Conservation (phyloP, 2,888 invertebrate genomes). For the Serrognathus titanus region DNA sequence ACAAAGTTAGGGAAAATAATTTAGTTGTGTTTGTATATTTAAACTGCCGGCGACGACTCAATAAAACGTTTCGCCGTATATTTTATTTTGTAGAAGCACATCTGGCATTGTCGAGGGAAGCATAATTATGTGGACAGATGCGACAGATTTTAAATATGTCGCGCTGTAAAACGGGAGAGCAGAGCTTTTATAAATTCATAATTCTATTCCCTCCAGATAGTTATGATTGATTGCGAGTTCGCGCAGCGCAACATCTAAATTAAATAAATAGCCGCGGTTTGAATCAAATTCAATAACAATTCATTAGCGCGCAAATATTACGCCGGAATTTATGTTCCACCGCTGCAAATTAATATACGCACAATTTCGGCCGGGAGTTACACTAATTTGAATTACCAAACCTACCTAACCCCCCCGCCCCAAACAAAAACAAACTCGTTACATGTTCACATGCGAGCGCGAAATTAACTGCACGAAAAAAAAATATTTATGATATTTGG, state of each 20-base stretch:
- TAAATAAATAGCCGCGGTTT: constrained; percentile 13
- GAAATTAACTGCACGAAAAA: background rate
- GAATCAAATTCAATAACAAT: constrained; percentile 17
- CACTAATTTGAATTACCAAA: too few relatives aligned
- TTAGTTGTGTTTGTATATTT: too few relatives aligned
- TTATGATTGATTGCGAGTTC: constrained; percentile 5
- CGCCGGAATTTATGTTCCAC: constrained; percentile 8
- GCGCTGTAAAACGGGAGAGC: constrained; percentile 9
- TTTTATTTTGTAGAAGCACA: constrained; percentile 13
- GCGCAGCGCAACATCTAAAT: constrained; percentile 9
- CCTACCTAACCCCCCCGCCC: too few relatives aligned
- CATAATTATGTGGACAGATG: constrained; percentile 34
- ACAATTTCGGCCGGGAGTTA: too few relatives aligned
- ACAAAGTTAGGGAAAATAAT: too few relatives aligned
- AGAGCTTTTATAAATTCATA: constrained; percentile 5
- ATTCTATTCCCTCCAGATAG: constrained; percentile 10
- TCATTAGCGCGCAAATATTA: constrained; percentile 11
- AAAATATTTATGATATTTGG: too few relatives aligned
- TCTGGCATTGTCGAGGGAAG: constrained; percentile 32
- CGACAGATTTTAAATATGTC: constrained; percentile 32
- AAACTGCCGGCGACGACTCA: background rate
- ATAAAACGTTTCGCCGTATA: background rate
- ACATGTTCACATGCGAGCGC: background rate
- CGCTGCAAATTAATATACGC: background rate
- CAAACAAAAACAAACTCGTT: too few relatives aligned